Evolutionary conservation across 2,888 invertebrate genomes (phyloP).

Genomic region (Lottia scabra): DNA sequence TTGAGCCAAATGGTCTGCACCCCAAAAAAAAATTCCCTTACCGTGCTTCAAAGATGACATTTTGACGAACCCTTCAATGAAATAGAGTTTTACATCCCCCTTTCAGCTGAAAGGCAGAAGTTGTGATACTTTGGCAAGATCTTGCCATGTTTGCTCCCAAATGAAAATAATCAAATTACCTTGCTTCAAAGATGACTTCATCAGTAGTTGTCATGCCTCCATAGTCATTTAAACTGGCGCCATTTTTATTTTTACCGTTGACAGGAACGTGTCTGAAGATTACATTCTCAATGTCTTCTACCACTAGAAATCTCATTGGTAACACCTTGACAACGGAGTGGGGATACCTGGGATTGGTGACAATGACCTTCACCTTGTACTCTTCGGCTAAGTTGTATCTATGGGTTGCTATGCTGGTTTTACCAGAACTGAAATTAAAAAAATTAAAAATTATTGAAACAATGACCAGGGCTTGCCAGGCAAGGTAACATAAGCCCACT

Average conservation of each 20-base stretch:
- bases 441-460: too few relatives aligned
- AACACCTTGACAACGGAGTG: conserved; percentile 41
- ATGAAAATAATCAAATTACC: too few relatives aligned
- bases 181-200: background rate
- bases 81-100: too few relatives aligned
- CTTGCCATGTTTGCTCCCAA: too few relatives aligned
- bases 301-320: conserved; percentile 45
- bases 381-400: conserved; percentile 39
- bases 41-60: too few relatives aligned
- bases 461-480: too few relatives aligned
- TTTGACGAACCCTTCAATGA: too few relatives aligned
- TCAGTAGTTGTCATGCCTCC: conserved; percentile 20
- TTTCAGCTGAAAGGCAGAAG: too few relatives aligned
- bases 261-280: conserved; percentile 26
- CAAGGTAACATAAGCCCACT: too few relatives aligned
- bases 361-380: conserved; percentile 46
- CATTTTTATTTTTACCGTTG: conserved; percentile 11
- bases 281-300: conserved; percentile 45
- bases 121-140: too few relatives aligned
- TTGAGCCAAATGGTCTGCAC: too few relatives aligned
- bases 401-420: conserved; percentile 46
- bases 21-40: too few relatives aligned
- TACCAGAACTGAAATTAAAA: conserved; percentile 30
- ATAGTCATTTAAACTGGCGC: background rate
- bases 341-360: conserved; percentile 47